Evolutionary conservation across 2,888 invertebrate genomes (phyloP).

Genomic region (Cheilosia urbana): DNA sequence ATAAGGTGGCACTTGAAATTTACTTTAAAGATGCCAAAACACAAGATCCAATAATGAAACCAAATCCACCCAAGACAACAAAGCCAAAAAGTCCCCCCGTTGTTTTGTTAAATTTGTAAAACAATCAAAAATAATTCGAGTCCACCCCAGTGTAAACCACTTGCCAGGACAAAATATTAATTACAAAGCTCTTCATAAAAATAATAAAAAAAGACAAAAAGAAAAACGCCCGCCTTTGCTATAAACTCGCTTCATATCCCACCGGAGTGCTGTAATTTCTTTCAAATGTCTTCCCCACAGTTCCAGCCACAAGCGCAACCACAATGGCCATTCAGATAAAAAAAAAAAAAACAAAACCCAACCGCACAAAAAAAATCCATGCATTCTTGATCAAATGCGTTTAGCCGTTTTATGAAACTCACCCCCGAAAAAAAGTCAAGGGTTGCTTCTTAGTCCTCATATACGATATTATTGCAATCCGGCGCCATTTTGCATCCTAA

Average conservation of each 20-base stretch:
- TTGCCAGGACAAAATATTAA: slow-evolving; percentile 34
- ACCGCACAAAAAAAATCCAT: slow-evolving; percentile 31
- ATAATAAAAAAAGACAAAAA: neutral
- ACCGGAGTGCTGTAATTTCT: slow-evolving; percentile 49
- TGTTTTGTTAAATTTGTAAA: slow-evolving; percentile 32
- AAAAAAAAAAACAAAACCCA: neutral
- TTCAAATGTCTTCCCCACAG: neutral
- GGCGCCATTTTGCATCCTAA: slow-evolving; percentile 51
- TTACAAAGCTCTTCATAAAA: slow-evolving; percentile 25
- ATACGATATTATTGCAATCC: slow-evolving; percentile 6
- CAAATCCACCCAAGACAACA: neutral
- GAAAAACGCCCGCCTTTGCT: neutral
- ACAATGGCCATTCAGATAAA: neutral
- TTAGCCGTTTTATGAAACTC: neutral
- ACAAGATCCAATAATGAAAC: too few species aligned
- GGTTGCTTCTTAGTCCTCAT: slow-evolving; percentile 13
- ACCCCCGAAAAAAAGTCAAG: neutral
- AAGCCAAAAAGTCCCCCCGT: neutral
- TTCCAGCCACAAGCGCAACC: neutral
- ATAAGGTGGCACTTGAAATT: too few species aligned
- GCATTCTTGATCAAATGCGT: slow-evolving; percentile 56
- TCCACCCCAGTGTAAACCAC: slow-evolving; percentile 21
- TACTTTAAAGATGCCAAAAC: too few species aligned
- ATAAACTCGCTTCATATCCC: slow-evolving; percentile 26
- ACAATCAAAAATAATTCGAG: slow-evolving; percentile 44